Evolutionary conservation across 2,888 invertebrate genomes (phyloP), one percentile per base, ranked within the genome.

Genomic region (Oconnorella tubifera): DNA sequence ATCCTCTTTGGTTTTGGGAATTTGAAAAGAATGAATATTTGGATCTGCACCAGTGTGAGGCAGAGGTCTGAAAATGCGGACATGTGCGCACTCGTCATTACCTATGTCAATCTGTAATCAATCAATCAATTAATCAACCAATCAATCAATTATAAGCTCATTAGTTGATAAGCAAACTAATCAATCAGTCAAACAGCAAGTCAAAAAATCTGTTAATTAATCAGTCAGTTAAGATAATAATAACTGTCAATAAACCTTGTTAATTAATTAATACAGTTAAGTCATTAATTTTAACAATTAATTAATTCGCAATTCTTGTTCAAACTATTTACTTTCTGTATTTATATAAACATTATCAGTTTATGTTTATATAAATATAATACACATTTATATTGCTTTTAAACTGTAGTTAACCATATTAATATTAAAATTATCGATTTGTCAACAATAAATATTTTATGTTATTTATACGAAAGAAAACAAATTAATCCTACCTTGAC

Each of bases 31-130:
- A 59, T 70, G 68, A 4, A 83, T 66, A 14, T 65, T 59, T 3
- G 73, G 61, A 2, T 69, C 59, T 2, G 72, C 67, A 0, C 71
- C 73, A 29, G 66, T 67, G 58, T 70, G 68, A 51, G 80, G 78
- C 3, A 83, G 75, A 56, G 79, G 73, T 31, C 71, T 63, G 67
- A 75, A 82, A 2, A 83, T 72, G 53, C 82, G 74, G 3, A 78
- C 70, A 70, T 83, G 83, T 51, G 80, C 56, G 65, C 75, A 76
- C 6, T 78, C 73, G 3, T 71, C 75, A 40, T 73, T 73, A 29
- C 74, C 75, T 31, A 74, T 65, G n/a, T 69, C 64, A 3, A 77
- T 71, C 71, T 74, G 65, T n/a, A 14, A 10, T 1, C 23, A 25
- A 29, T 29, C 28, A 56, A 56, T 56, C 56, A 56, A 10, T 56